Percentiles rank a stretch among this genome's conserved stretches.
Conservation (phyloP, 1,140 invertebrate genomes). For the honey bee (Apis mellifera) region Amel_HAv3.1 CM009937.2:9309001-9309500, state of each 20-base stretch:
- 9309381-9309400: too few relatives aligned
- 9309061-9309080: conserved; percentile 15
- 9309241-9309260: not conserved
- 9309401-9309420: too few relatives aligned
- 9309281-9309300: not conserved
- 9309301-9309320: too few relatives aligned
- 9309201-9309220: not conserved
- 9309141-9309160: too few relatives aligned
- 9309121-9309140: not conserved
- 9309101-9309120: not conserved
- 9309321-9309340: too few relatives aligned
- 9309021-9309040: conserved; percentile 31
- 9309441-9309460: not conserved
- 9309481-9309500: conserved; percentile 15
- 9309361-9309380: too few relatives aligned
- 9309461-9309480: not conserved
- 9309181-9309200: too few relatives aligned
- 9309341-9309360: too few relatives aligned
- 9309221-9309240: too few relatives aligned
- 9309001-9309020: conserved; percentile 22
- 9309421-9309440: not conserved
- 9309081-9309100: not conserved
- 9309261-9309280: too few relatives aligned
- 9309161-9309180: too few relatives aligned
- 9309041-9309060: conserved; percentile 44